Evolutionary conservation across 2,797 vertebrate genomes (phyloP).

Genomic region (Valencia hispanica): DNA sequence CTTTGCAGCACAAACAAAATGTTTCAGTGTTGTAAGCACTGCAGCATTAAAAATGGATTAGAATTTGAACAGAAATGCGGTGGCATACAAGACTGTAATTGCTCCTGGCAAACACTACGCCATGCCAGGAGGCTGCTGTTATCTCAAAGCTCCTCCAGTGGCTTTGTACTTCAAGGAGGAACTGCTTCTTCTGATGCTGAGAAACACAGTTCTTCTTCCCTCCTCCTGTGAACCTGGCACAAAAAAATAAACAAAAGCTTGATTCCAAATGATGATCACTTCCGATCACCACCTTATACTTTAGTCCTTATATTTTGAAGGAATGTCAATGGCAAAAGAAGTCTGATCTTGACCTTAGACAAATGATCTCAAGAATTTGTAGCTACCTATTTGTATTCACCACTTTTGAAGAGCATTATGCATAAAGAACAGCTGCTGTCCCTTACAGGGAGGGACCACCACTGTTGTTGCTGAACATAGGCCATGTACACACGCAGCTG

Average conservation of each 20-base stretch:
- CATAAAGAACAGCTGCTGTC: no score
- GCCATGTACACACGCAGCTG: no score
- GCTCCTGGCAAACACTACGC: slow-evolving; percentile 43
- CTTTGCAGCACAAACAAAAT: not conserved
- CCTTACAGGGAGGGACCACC: no score
- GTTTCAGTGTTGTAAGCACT: slow-evolving; percentile 15
- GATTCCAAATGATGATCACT: not conserved
- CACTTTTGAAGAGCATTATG: no score
- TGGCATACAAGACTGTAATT: slow-evolving; percentile 44
- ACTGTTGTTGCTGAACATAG: no score
- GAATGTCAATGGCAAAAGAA: not conserved
- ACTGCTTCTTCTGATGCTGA: slow-evolving; percentile 29
- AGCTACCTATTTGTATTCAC: no score
- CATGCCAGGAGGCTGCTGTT: slow-evolving; percentile 36
- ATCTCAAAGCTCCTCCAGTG: slow-evolving; percentile 47
- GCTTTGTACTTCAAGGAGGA: slow-evolving; percentile 33
- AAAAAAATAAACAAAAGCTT: slow-evolving; percentile 22
- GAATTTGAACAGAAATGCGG: slow-evolving; percentile 39
- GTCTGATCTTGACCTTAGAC: not conserved
- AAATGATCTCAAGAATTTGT: not conserved
- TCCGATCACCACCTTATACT: not conserved
- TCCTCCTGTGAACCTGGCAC: slow-evolving; percentile 12
- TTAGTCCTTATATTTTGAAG: not conserved
- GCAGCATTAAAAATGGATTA: slow-evolving; percentile 53
- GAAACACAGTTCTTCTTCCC: slow-evolving; percentile 16